These are phyloP conservation scores for Glossophaga mutica DNA, from an alignment of 2,797 vertebrate species.

Conservation along the genomic window DNA sequence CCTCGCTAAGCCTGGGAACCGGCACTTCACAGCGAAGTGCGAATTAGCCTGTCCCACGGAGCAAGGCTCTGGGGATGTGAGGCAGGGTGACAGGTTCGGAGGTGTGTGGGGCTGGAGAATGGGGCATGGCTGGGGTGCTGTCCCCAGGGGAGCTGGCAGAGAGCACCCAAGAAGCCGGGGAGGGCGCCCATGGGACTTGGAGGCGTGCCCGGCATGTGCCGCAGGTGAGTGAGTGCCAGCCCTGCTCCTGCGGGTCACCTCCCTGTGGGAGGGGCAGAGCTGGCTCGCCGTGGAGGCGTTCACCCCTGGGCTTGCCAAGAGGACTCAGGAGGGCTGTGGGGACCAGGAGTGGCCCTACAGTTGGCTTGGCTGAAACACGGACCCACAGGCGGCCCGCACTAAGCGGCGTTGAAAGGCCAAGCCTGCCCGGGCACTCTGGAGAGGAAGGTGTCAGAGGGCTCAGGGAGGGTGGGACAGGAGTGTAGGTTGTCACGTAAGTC, in stretches of 20 bases:
- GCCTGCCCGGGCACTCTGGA: accelerated
- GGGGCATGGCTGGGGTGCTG: background rate
- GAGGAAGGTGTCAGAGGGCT: background rate
- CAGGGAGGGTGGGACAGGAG: background rate
- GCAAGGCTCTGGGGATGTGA: background rate
- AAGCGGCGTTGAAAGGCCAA: background rate
- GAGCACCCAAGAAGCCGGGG: background rate
- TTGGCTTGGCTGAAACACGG: background rate
- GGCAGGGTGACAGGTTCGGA: accelerated
- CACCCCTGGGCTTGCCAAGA: background rate
- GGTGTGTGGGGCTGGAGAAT: background rate
- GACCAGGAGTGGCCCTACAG: background rate
- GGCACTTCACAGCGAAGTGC: accelerated
- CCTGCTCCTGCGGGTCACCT: background rate
- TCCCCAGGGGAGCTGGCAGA: background rate
- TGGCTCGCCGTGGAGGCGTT: accelerated
- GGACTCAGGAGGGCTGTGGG: background rate
- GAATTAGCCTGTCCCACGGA: accelerated
- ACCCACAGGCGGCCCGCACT: no score
- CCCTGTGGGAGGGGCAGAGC: background rate
- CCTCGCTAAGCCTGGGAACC: background rate
- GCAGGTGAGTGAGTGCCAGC: background rate
- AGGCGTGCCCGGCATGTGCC: background rate
- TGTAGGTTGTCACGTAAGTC: accelerated
- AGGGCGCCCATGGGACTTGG: background rate